Conservation (phyloP, 2,113 vertebrate species). For the Tychaedon coryphoeus region DNA sequence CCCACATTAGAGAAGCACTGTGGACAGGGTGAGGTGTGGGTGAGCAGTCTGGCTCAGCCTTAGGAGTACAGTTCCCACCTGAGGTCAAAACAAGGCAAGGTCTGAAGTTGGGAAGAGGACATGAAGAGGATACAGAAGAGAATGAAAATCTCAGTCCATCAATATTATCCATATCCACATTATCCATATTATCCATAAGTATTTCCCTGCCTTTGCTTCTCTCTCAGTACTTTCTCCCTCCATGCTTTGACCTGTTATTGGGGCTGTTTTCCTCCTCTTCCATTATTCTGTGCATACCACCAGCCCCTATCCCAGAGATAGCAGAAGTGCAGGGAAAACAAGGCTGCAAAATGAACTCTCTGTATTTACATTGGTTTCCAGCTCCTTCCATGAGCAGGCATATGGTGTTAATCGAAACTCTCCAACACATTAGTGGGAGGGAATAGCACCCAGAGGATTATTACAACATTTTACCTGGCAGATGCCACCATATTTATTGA, state of each 20-base stretch:
- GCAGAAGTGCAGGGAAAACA: neutral
- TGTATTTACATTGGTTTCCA: neutral
- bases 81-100: neutral
- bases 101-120: neutral
- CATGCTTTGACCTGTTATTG: neutral
- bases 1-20: neutral
- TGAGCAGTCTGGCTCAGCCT: neutral
- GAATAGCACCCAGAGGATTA: slow-evolving; percentile 9
- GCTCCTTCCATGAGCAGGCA: neutral
- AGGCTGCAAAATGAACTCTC: neutral
- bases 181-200: too few relatives aligned
- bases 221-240: neutral
- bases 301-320: fast-evolving
- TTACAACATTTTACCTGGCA: neutral
- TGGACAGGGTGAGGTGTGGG: neutral
- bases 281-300: neutral
- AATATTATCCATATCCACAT: too few relatives aligned
- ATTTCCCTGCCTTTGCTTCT: neutral
- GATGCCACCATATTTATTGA: neutral
- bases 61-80: neutral
- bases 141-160: neutral
- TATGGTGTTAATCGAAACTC: neutral
- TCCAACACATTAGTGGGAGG: neutral
- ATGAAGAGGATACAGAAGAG: neutral
- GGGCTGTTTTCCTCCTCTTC: neutral